Evolutionary conservation across 2,888 invertebrate species (phyloP), one percentile per base, ranked within the genome.

Genomic region (Yponomeuta sedellus): DNA sequence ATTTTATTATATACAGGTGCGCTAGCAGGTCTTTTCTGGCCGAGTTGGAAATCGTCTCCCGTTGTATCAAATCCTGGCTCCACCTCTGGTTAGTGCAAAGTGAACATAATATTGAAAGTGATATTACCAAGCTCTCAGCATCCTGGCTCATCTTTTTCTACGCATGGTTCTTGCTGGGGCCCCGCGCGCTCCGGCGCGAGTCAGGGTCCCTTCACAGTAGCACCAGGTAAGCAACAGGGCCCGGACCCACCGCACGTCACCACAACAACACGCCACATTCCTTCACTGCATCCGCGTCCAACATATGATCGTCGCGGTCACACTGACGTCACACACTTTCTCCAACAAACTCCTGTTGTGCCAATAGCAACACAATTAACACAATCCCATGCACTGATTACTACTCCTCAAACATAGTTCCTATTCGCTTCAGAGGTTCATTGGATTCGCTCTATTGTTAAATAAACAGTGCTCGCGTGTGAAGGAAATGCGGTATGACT

Each of bases 61-160:
- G 8, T 34, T 34, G 34, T 8, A 34, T 8, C 34, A 34, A 25
- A 34, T 34, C 34, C 34, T 34, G 34, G 34, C 5, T 34, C 34
- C 34, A 34, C 34, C 6, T 34, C 6, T 34, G 6, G 34, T 34
- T 34, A 20, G 25, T 22, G 59, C 59, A 22, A 59, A 52, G 16
- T 52, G 5, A 16, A 52, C n/a, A n/a, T 25, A 5, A 52, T 16
- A 52, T 59, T 59, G 59, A 22, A 25, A 88, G 74, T 88, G 83
- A 90, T 88, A 91, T 90, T 91, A 94, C 94, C 94, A 94, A 93
- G 92, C 94, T 93, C 92, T 94, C 94, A 79, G 93, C 94, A 94
- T 94, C 94, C 84, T 92, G 88, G 92, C 92, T 94, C 94, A 94
- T 94, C 93, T 92, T 93, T 93, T 93, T 91, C 92, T 92, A 89